A percentile compares a stretch with the other conserved stretches of the same genome.
phyloP scores from a whole-genome alignment of 1,140 invertebrate species.

The Apocrypta bakeri region DNA sequence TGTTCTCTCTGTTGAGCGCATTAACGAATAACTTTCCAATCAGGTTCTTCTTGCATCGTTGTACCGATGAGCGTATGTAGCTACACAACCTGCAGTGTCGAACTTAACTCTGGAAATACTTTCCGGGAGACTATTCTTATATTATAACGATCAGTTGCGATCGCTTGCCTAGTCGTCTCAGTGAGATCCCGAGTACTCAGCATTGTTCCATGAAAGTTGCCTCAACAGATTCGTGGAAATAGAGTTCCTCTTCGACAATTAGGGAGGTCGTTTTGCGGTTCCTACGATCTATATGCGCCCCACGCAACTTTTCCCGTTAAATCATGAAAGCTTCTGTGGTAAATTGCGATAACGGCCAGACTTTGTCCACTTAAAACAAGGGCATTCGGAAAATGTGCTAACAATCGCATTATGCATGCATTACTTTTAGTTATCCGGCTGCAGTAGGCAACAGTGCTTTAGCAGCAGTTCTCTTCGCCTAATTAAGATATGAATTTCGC shows the following conservation, averaged over 20 bases:
- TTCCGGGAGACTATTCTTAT: neutral
- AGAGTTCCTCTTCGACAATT: constrained; percentile 60
- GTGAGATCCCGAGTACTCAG: constrained; percentile 22
- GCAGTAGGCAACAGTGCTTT: neutral
- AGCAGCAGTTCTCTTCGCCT: neutral
- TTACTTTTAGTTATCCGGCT: constrained; percentile 26
- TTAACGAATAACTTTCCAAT: neutral
- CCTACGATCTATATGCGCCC: constrained; percentile 29
- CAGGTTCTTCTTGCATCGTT: neutral
- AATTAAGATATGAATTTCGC: constrained; percentile 21
- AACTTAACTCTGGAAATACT: neutral
- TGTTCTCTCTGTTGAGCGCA: neutral
- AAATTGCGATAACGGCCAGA: constrained; percentile 63
- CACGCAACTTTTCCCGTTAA: constrained; percentile 59
- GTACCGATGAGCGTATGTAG: no score
- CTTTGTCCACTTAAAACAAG: constrained; percentile 61
- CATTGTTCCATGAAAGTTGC: constrained; percentile 36
- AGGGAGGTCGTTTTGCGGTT: constrained; percentile 59
- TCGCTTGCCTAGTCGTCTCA: constrained; percentile 6
- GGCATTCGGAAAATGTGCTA: constrained; percentile 45
- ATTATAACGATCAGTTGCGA: neutral
- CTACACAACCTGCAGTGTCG: no score
- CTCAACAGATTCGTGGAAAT: constrained; percentile 50
- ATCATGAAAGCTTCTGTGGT: constrained; percentile 59
- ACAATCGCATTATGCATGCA: constrained; percentile 46